A percentile compares a stretch with the other conserved stretches of the same genome.
phyloP scores from a whole-genome alignment of 2,797 vertebrate species.

The Harpagifer antarcticus region DNA sequence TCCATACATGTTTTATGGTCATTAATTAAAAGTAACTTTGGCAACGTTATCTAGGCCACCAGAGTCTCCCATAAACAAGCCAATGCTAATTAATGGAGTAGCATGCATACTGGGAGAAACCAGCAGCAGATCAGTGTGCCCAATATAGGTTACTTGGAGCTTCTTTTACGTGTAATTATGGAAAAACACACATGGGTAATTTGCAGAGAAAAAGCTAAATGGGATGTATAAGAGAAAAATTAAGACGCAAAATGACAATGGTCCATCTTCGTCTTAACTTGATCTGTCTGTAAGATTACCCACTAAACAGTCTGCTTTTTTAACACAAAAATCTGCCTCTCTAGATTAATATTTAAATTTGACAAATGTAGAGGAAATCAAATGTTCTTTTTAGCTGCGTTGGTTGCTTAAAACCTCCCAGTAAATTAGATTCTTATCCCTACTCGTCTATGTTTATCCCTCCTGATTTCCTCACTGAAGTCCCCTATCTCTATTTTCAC shows the following conservation, averaged over 20 bases:
- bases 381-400: conserved; percentile 16
- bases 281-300: conserved; percentile 3
- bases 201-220: conserved; percentile 10
- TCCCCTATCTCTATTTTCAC: conserved; percentile 23
- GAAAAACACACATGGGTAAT: conserved; percentile 33
- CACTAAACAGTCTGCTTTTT: conserved; percentile 5
- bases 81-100: conserved; percentile 78
- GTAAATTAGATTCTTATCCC: conserved; percentile 38
- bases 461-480: conserved; percentile 38
- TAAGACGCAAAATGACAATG: background rate
- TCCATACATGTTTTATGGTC: conserved; percentile 80
- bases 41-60: conserved; percentile 78
- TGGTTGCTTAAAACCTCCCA: conserved; percentile 34
- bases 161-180: conserved; percentile 48
- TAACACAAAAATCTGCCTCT: conserved; percentile 10
- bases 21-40: conserved; percentile 82
- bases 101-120: conserved; percentile 57
- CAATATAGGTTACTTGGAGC: conserved; percentile 45
- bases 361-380: background rate
- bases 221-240: background rate
- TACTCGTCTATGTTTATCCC: conserved; percentile 42
- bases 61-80: conserved; percentile 72
- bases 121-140: conserved; percentile 57
- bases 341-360: conserved; percentile 25
- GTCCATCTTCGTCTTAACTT: conserved; percentile 11